These are phyloP conservation scores for Gordius sp. DNA, from an alignment of 2,888 invertebrate genomes.

Conservation along the genomic window DNA sequence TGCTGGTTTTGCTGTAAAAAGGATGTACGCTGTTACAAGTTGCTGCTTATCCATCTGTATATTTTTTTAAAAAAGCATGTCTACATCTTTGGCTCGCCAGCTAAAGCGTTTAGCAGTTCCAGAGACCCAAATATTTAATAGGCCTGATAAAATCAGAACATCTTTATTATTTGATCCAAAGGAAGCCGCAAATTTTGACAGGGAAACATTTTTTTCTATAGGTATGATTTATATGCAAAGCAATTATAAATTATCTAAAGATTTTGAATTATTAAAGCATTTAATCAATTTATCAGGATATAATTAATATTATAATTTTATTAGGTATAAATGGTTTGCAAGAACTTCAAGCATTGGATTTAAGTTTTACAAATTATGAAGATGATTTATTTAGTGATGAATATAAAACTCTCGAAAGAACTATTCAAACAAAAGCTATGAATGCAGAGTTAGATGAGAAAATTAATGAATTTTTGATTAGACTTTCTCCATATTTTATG, in stretches of 20 bases:
- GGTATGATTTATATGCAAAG: no score
- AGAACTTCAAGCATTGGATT: not conserved
- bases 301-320: slow-evolving; percentile 2
- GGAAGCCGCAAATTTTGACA: slow-evolving; percentile 11
- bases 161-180: slow-evolving; percentile 11
- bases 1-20: no score
- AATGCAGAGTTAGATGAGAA: not conserved
- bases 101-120: not conserved
- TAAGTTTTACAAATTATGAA: slow-evolving; percentile 3
- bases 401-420: not conserved
- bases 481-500: slow-evolving; percentile 10
- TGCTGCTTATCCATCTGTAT: no score
- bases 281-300: not conserved
- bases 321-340: slow-evolving; percentile 10
- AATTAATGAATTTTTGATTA: slow-evolving; percentile 11
- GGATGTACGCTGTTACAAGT: no score
- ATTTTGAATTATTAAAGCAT: no score
- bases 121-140: not conserved
- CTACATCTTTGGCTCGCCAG: not conserved
- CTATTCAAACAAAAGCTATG: not conserved
- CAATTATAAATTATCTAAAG: no score
- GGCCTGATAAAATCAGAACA: not conserved
- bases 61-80: no score
- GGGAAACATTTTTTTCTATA: not conserved
- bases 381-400: not conserved